Base-by-base conservation (phyloP, 1,140 invertebrate genomes). In the Brachionus asplanchnoidis region DNA sequence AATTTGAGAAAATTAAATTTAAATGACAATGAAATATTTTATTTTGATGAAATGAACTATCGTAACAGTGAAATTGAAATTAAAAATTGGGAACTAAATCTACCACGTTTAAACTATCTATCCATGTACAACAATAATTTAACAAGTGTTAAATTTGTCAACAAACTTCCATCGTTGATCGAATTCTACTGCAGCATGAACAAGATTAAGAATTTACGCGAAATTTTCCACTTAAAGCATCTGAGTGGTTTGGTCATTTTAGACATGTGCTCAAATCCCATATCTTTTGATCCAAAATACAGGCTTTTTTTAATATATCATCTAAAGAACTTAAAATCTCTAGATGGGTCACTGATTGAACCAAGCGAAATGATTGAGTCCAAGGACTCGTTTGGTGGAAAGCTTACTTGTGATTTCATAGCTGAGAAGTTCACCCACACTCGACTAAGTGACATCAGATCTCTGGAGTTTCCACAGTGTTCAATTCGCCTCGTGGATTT, bases 1-100 rank as follows among this genome's bases (percentile, higher is more conserved):
- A 94, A 92, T 87, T 91, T 98, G n/a, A 92, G 95, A 23, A 95
- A 94, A 0, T 93, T 97, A 78, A 94, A 95, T 88, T 89, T 97
- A 8, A 94, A 94, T 87, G 92, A 93, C 78, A 97, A 97, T 89
- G 92, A 92, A 86, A 92, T 97, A 78, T 92, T 91, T 20, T 91
- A 92, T 7, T 89, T 97, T 32, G 89, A 90, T 26, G 86, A 84
- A 23, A 85, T 85, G 3, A 86, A 86, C 6, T 79, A 89, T 8
- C 85, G 87, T 20, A 44, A 65, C 23, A 60, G 3, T 20, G 79
- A 82, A 44, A 40, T 17, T 9, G n/a, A 36, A 17, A 65, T 68
- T 1, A 60, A 82, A 68, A 60, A 82, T 17, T 82, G 79, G 79
- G 73, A 77, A 5, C 53, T 68, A 26, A 78, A 85, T 82, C 60